Evolutionary conservation across 2,888 invertebrate genomes (phyloP), one percentile per base, ranked within the genome.

Genomic region (Cartodere bifasciata): DNA sequence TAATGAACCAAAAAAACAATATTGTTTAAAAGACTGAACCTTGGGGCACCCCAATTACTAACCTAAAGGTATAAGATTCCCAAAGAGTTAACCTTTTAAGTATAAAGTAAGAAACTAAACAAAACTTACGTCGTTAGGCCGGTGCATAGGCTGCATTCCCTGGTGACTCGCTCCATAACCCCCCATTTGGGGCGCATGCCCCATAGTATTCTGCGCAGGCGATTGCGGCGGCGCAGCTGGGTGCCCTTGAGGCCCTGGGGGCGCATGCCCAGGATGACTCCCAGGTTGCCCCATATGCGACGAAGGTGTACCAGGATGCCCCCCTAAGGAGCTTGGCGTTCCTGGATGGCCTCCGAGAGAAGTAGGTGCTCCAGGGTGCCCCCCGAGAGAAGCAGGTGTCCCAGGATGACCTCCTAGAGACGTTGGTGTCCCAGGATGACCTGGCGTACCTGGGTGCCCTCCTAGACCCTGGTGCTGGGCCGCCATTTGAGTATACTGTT

Each of bases 401-500:
- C 24, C 24, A 23, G 40, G 35, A 14, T 39, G 52, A 56, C 49
- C 25, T n/a, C n/a, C n/a, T n/a, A n/a, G n/a, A n/a, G n/a, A n/a
- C 15, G 29, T 32, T 12, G 35, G 28, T 29, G 44, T 44, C 7
- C 40, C 36, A 9, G 41, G 36, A 37, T 44, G 41, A 12, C 47
- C 38, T 12, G 40, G 29, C 32, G 47, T 47, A 14, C 36, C 32
- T 9, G 49, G 45, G 45, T 67, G 67, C 4, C 59, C 60, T 13
- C 47, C 58, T 36, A 59, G 41, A 23, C 47, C 38, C 40, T 60
- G 60, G 20, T 42, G 38, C 31, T 60, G 58, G 20, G 52, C 44
- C n/a, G n/a, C n/a, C 52, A 60, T 52, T 40, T 63, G 62, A 35
- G 51, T 52, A 40, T 60, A 60, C 40, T 59, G 60, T 41, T 67